These are phyloP conservation scores for Rhagologus leucostigma DNA, from an alignment of 2,113 vertebrate species.

Conservation along the genomic window DNA sequence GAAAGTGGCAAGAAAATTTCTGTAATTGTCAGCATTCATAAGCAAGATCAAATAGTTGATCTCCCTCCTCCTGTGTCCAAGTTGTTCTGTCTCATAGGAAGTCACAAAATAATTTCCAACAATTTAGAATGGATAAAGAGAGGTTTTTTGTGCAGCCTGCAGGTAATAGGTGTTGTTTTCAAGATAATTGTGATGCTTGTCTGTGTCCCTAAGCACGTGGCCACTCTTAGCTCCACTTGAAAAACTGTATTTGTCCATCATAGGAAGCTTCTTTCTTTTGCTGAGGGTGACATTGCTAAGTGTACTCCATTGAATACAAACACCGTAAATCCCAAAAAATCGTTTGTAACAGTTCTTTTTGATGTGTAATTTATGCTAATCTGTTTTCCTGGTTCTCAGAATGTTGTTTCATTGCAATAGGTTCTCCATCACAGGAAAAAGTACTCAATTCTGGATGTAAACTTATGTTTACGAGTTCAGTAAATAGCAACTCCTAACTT, in stretches of 20 bases:
- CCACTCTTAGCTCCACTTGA: neutral
- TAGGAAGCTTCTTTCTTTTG: neutral
- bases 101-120: neutral
- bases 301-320: neutral
- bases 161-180: neutral
- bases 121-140: neutral
- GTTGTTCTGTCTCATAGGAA: neutral
- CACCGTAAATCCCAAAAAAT: neutral
- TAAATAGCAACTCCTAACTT: neutral
- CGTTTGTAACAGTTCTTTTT: neutral
- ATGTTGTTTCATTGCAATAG: fast-evolving
- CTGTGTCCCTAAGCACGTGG: neutral
- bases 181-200: neutral
- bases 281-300: neutral
- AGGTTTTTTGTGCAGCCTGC: neutral
- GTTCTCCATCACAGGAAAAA: neutral
- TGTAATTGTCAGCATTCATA: neutral
- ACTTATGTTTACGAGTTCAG: neutral
- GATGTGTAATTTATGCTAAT: neutral
- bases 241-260: neutral
- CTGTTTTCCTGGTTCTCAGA: neutral
- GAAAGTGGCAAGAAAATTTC: neutral
- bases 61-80: neutral
- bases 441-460: neutral
- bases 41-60: neutral